Evolutionary conservation across 2,797 vertebrate species (phyloP).

Genomic region (Cyprinella venusta): DNA sequence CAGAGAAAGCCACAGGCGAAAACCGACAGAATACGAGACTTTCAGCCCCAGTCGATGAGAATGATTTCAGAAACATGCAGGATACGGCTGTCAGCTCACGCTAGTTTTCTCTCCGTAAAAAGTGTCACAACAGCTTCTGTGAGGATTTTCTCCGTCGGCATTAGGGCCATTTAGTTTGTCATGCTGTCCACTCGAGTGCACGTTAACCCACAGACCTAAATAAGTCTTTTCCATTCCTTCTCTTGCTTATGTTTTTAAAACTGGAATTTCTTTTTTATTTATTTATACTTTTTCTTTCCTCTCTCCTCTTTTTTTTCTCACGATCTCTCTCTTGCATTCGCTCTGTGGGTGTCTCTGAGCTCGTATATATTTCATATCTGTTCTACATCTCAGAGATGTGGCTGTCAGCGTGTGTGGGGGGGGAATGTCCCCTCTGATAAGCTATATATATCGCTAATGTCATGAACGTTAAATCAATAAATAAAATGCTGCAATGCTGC

Average conservation of each 20-base stretch:
- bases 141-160: slow-evolving; percentile 24
- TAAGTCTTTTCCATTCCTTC: slow-evolving; percentile 53
- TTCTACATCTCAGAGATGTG: slow-evolving; percentile 66
- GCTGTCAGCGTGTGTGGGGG: slow-evolving; percentile 58
- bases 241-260: slow-evolving; percentile 35
- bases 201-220: slow-evolving; percentile 72
- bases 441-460: slow-evolving; percentile 76
- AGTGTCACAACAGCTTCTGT: slow-evolving; percentile 39
- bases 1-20: slow-evolving; percentile 13
- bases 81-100: slow-evolving; percentile 40
- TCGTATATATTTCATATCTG: slow-evolving; percentile 79
- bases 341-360: slow-evolving; percentile 57
- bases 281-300: not conserved
- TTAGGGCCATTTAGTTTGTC: slow-evolving; percentile 40
- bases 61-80: slow-evolving; percentile 44
- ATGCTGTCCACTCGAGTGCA: slow-evolving; percentile 37
- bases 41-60: slow-evolving; percentile 2
- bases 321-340: not conserved
- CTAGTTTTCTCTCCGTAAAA: slow-evolving; percentile 23
- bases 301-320: not conserved
- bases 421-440: slow-evolving; percentile 71
- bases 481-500: slow-evolving; percentile 69
- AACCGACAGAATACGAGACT: slow-evolving; percentile 6
- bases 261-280: not conserved
- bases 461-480: slow-evolving; percentile 76